A percentile compares a stretch with the other conserved stretches of the same genome.
Conservation (phyloP, 2,797 vertebrate genomes). For the Zalophus californianus region DNA sequence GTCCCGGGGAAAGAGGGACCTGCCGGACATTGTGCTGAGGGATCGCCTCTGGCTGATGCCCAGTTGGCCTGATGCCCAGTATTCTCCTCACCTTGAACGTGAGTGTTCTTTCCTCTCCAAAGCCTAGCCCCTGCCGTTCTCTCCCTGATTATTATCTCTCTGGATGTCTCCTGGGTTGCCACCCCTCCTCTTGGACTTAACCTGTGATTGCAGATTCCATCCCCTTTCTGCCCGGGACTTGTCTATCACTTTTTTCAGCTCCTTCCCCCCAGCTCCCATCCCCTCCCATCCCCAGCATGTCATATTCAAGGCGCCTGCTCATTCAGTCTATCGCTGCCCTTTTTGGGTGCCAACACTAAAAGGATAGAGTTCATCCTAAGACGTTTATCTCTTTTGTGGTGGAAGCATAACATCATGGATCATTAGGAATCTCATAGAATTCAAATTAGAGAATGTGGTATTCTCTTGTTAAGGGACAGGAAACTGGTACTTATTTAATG, state of each 20-base stretch:
- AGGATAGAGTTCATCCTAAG: not conserved
- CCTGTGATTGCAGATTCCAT: not conserved
- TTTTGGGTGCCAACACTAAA: too few species aligned
- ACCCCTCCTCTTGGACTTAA: not conserved
- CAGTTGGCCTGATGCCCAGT: not conserved
- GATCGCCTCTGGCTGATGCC: not conserved
- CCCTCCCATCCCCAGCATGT: not conserved
- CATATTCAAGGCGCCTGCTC: not conserved
- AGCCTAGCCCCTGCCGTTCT: rapidly evolving
- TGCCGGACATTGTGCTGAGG: rapidly evolving
- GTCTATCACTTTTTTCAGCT: not conserved
- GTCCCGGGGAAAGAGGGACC: not conserved
- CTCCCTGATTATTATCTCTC: too few species aligned
- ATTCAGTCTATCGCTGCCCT: not conserved
- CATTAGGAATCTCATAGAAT: not conserved
- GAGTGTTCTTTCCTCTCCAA: not conserved
- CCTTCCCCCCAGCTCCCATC: not conserved
- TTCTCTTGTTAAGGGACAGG: not conserved
- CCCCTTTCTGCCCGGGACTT: not conserved
- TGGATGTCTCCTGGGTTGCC: not conserved
- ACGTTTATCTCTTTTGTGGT: not conserved
- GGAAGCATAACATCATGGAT: not conserved
- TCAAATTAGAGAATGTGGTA: not conserved
- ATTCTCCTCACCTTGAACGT: not conserved
- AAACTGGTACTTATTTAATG: not conserved